These are phyloP conservation scores for Chironomus riparius DNA, from an alignment of 2,888 invertebrate genomes.

Conservation along the genomic window DNA sequence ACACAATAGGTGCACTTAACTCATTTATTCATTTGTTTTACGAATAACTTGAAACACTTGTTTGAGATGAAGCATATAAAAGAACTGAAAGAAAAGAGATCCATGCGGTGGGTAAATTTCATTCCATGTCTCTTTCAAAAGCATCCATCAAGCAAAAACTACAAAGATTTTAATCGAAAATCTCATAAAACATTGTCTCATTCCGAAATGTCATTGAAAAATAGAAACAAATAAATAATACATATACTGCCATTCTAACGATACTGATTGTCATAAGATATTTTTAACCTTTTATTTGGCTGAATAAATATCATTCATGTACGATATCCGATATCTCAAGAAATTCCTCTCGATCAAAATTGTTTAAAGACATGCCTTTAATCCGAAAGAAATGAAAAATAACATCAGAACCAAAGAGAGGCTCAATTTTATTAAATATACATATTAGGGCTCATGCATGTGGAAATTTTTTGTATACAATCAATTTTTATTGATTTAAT, in stretches of 20 bases:
- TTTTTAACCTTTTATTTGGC: background rate
- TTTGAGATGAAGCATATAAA: background rate
- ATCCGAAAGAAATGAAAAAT: background rate
- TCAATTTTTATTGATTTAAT: background rate
- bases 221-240: constrained; percentile 24
- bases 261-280: constrained; percentile 25
- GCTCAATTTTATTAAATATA: background rate
- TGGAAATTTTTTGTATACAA: too few relatives aligned
- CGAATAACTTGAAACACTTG: background rate
- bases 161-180: constrained; percentile 18
- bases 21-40: too few relatives aligned
- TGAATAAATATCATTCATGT: constrained; percentile 3
- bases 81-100: background rate
- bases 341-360: background rate
- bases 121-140: background rate
- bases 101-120: constrained; percentile 26
- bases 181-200: background rate
- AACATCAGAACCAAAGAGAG: background rate
- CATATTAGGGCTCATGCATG: background rate
- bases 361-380: background rate
- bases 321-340: constrained; percentile 24
- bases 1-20: too few relatives aligned
- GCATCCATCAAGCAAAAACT: background rate
- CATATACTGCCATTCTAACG: background rate
- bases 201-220: background rate